These are phyloP conservation scores for Xyrichtys novacula DNA, from an alignment of 2,797 vertebrate species.

Conservation along the genomic window DNA sequence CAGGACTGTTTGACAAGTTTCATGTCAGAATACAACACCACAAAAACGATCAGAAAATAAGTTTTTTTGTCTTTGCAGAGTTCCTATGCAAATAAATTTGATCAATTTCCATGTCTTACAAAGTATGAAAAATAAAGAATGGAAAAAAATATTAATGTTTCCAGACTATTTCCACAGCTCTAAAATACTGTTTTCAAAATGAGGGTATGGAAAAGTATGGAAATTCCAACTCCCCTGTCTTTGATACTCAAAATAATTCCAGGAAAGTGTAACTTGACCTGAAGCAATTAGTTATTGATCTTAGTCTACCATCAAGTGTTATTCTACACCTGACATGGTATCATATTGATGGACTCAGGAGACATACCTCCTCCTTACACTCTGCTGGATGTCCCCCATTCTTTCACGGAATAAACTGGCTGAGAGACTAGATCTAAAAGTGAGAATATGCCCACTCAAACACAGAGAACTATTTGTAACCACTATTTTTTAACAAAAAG, in stretches of 20 bases:
- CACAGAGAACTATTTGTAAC: neutral
- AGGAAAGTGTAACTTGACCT: constrained; percentile 58
- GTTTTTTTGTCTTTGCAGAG: too few relatives aligned
- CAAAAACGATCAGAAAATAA: constrained; percentile 3
- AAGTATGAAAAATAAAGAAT: too few relatives aligned
- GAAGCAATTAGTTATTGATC: constrained; percentile 51
- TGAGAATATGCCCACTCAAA: neutral
- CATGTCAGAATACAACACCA: constrained; percentile 15
- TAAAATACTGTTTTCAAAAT: too few relatives aligned
- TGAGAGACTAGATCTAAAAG: constrained; percentile 16
- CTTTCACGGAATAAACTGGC: neutral
- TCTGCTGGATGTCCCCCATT: constrained; percentile 10
- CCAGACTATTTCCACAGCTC: too few relatives aligned
- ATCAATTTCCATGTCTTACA: too few relatives aligned
- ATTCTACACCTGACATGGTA: constrained; percentile 59
- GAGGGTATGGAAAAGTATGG: too few relatives aligned
- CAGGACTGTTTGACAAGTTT: constrained; percentile 1
- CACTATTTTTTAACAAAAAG: neutral
- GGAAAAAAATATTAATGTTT: too few relatives aligned
- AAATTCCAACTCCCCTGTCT: too few relatives aligned
- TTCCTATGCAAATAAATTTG: too few relatives aligned
- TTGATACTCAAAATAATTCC: constrained; percentile 25
- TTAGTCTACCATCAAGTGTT: constrained; percentile 43
- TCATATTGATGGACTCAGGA: constrained; percentile 37
- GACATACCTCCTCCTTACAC: constrained; percentile 23